Evolutionary conservation across 2,797 vertebrate genomes (phyloP).

Genomic region (Xenops minutus): DNA sequence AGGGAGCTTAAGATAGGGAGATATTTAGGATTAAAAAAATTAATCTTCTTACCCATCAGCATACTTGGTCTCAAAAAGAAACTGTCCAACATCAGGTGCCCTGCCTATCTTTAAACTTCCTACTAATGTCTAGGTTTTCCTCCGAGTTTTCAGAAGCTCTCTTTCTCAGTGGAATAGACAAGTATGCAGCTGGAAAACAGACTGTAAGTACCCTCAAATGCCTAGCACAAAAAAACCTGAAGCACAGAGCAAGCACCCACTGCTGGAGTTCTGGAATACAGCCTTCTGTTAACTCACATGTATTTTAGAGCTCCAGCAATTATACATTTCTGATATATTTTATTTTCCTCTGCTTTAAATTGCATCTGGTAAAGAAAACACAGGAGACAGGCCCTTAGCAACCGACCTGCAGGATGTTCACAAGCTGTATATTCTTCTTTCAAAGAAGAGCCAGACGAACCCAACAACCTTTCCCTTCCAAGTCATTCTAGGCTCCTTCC

Average conservation of each 20-base stretch:
- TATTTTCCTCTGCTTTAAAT: neutral
- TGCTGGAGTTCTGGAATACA: neutral
- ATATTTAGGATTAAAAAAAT: neutral
- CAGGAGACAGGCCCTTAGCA: neutral
- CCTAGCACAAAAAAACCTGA: neutral
- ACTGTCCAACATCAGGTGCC: neutral
- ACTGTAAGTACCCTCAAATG: neutral
- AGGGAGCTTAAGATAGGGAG: neutral
- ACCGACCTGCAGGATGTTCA: neutral
- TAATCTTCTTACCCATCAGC: neutral
- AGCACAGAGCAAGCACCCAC: neutral
- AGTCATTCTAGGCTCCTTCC: neutral
- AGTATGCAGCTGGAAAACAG: neutral
- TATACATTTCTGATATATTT: neutral
- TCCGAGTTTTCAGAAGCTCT: neutral
- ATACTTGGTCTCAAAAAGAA: neutral
- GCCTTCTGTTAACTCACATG: neutral
- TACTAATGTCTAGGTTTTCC: neutral
- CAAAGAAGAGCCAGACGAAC: neutral
- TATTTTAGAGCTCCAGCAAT: neutral
- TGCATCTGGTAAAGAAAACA: neutral
- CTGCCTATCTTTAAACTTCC: neutral
- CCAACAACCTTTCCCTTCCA: neutral
- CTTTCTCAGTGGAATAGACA: neutral
- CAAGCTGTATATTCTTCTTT: neutral